Base-by-base conservation (phyloP, 2,888 invertebrate genomes). In the Caradrina clavipalpis region DNA sequence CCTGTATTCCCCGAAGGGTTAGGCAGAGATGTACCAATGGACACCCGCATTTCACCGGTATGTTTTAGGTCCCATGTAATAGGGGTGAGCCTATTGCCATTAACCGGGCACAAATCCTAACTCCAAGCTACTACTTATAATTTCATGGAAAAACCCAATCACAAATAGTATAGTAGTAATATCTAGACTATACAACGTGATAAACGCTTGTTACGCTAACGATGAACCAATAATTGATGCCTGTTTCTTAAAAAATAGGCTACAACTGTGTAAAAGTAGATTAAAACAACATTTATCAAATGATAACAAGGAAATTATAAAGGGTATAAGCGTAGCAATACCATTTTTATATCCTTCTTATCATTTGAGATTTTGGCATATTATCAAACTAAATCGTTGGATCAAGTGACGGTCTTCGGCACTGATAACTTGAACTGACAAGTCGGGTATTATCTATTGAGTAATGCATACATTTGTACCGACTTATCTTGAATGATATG, bases 361-460 rank as follows among this genome's bases (percentile, higher is more conserved):
- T 10, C 31, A 35, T 35, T 45, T 57, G n/a, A 42, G 55, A 50
- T 68, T 35, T 68, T 35, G 19, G 35, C 22, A 17, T 57, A 17
- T 69, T 19, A 21, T 17, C 51, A 51, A 22, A 45, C 31, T 13
- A 58, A 22, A 47, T 69, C 45, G 13, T 69, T 58, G 69, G 17
- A 58, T 21, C 39, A 53, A 54, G n/a, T 21, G 11, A 39, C 35
- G 13, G 26, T 59, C 13, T 59, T 53, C 11, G 26, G 45, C 26
- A 59, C 19, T 47, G 45, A 69, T 47, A 69, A 53, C 35, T 53
- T 13, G 5, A 58, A 39, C n/a, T 47, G 53, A 35, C 53, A 17
- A 59, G 26, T 39, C 19, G 21, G 11, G 47, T 42, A 15, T 55
- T 69, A 69, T 69, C 59, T 69, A 54, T 69, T 57, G 51, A 57